Evolutionary conservation across 1,140 invertebrate species (phyloP).

Genomic region (Phocides pigmalion): DNA sequence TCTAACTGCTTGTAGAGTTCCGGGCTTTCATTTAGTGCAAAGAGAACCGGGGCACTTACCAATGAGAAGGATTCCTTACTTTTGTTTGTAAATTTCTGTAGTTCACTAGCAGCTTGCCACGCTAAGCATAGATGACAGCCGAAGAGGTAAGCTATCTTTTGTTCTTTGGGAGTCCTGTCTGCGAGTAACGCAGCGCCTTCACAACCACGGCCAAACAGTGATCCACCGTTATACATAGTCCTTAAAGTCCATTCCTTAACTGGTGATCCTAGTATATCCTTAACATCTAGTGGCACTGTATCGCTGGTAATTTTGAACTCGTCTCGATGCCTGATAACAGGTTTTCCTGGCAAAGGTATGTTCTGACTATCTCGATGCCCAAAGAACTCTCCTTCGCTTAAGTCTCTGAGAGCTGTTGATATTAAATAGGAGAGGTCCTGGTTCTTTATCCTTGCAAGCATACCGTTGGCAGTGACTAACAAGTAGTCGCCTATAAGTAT

Average conservation of each 20-base stretch:
- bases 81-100: slow-evolving; percentile 76
- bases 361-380: slow-evolving; percentile 90
- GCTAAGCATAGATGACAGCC: slow-evolving; percentile 93
- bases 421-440: slow-evolving; percentile 93
- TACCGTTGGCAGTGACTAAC: slow-evolving; percentile 91
- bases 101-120: slow-evolving; percentile 89
- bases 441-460: slow-evolving; percentile 89
- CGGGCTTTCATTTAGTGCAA: slow-evolving; percentile 88
- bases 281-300: slow-evolving; percentile 70
- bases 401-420: slow-evolving; percentile 91
- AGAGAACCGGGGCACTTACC: slow-evolving; percentile 91
- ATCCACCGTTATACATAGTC: slow-evolving; percentile 90
- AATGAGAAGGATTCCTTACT: slow-evolving; percentile 84
- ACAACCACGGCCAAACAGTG: slow-evolving; percentile 92
- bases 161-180: slow-evolving; percentile 86
- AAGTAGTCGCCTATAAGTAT: slow-evolving; percentile 96
- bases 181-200: slow-evolving; percentile 91
- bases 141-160: slow-evolving; percentile 90
- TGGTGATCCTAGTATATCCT: slow-evolving; percentile 85
- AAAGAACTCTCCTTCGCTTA: slow-evolving; percentile 94
- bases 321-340: slow-evolving; percentile 49
- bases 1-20: slow-evolving; percentile 86
- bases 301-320: slow-evolving; percentile 61
- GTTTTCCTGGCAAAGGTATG: slow-evolving; percentile 88
- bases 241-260: slow-evolving; percentile 91